Percentiles rank a stretch among this genome's conserved stretches.
These are phyloP conservation scores for Daktulosphaira vitifoliae DNA, from an alignment of 1,140 invertebrate genomes.

Conservation along the genomic window DNA sequence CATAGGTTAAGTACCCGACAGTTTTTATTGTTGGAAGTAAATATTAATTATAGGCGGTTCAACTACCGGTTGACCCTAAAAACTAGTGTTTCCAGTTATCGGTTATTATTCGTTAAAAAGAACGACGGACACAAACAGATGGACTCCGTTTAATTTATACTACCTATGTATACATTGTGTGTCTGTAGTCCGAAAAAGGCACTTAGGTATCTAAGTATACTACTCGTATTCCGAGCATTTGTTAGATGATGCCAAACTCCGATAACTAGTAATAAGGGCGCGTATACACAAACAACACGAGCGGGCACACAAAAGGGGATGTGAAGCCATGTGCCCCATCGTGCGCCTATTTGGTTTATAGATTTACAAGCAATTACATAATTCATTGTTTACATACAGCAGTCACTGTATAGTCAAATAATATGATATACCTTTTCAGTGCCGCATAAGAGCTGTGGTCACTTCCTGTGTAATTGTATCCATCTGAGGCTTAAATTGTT, in stretches of 20 bases:
- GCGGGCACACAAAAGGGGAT: neutral
- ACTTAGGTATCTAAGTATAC: neutral
- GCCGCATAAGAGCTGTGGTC: too few species aligned
- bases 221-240: neutral
- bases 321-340: constrained; percentile 23
- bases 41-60: constrained; percentile 5
- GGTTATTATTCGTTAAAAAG: constrained; percentile 1
- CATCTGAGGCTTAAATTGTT: neutral
- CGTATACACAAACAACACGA: neutral
- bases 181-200: constrained; percentile 4
- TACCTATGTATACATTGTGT: too few species aligned
- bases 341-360: constrained; percentile 23
- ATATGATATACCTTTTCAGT: neutral
- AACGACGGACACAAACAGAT: constrained; percentile 12
- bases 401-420: too few species aligned
- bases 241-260: constrained; percentile 28
- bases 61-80: constrained; percentile 11
- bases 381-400: constrained; percentile 32
- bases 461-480: constrained; percentile 31
- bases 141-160: neutral
- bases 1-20: too few species aligned
- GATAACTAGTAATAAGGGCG: neutral
- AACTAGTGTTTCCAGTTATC: constrained; percentile 22
- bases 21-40: neutral
- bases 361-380: constrained; percentile 34